These are phyloP conservation scores for Grantiella picta DNA, from an alignment of 2,113 vertebrate species.

Conservation along the genomic window DNA sequence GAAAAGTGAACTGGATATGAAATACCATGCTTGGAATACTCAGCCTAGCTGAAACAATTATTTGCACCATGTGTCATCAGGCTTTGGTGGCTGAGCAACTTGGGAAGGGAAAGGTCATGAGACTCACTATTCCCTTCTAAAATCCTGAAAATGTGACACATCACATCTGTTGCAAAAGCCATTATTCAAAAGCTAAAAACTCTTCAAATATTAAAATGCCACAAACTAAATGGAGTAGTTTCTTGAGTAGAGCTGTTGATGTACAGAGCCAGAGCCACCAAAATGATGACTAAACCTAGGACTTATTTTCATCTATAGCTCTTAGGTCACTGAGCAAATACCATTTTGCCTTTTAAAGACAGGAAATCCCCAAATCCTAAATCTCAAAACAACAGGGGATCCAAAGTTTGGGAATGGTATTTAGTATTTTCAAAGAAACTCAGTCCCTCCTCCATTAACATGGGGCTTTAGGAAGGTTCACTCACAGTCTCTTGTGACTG, in stretches of 20 bases:
- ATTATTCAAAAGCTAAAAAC: background rate
- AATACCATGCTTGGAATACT: background rate
- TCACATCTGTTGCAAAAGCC: background rate
- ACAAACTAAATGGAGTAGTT: background rate
- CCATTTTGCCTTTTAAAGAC: background rate
- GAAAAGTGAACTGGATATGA: conserved; percentile 16
- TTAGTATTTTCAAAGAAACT: background rate
- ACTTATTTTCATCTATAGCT: background rate
- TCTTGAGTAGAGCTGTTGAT: background rate
- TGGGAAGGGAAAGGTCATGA: background rate
- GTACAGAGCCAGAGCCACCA: background rate
- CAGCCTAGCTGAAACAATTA: background rate
- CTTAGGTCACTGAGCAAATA: background rate
- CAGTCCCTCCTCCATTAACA: background rate
- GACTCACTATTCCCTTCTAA: background rate
- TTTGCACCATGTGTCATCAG: background rate
- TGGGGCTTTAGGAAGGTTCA: background rate
- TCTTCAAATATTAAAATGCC: conserved; percentile 8
- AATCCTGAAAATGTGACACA: background rate
- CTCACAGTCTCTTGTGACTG: background rate
- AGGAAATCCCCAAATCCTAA: background rate
- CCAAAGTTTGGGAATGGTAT: background rate
- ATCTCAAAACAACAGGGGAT: background rate
- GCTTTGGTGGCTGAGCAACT: background rate
- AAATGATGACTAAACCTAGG: background rate